phyloP scores from a whole-genome alignment of 2,113 vertebrate species.

The Diadophis punctatus region DNA sequence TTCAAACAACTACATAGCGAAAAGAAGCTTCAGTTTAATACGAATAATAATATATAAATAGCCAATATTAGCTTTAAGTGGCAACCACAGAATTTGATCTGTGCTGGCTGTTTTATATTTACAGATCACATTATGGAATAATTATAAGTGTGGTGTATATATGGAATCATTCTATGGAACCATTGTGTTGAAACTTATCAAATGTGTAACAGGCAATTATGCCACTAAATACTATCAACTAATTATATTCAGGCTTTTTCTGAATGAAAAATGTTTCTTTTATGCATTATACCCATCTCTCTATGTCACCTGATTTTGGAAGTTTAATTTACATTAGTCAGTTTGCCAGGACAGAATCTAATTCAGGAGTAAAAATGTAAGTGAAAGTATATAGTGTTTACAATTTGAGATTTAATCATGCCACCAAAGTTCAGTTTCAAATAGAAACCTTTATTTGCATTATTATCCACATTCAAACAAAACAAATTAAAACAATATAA shows the following conservation, averaged over 20 bases:
- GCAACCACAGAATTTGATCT: not conserved
- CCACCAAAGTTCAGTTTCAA: slow-evolving; percentile 73
- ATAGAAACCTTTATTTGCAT: slow-evolving; percentile 99
- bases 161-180: not conserved
- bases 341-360: not conserved
- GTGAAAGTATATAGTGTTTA: not conserved
- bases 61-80: not conserved
- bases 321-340: not conserved
- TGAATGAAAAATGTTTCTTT: not conserved
- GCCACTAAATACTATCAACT: not conserved
- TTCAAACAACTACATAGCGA: not conserved
- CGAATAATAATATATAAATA: not conserved
- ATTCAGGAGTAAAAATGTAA: not conserved
- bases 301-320: not conserved
- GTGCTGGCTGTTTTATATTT: not conserved
- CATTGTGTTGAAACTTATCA: not conserved
- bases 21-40: too few relatives aligned
- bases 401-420: not conserved
- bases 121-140: not conserved
- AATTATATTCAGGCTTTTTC: not conserved
- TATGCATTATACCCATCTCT: not conserved
- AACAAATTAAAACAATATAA: slow-evolving; percentile 63
- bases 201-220: not conserved
- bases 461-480: slow-evolving; percentile 85
- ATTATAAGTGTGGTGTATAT: not conserved